Evolutionary conservation across 2,888 invertebrate genomes (phyloP).

Genomic region (Muscina levida): DNA sequence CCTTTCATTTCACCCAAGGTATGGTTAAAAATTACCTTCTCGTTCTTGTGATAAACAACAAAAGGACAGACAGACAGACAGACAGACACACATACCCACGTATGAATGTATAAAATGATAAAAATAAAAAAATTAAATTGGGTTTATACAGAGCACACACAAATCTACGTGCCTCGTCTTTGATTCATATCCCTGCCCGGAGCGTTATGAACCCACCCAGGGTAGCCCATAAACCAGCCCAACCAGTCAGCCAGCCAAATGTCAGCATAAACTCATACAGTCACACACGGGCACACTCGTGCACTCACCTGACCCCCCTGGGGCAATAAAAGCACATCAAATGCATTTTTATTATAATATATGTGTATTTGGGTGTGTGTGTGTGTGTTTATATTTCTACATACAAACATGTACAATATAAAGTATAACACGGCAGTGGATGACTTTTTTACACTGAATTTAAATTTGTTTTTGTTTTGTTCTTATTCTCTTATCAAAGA

Average conservation of each 20-base stretch:
- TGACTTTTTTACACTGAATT: constrained; percentile 39
- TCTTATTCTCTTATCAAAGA: neutral
- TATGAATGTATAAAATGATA: constrained; percentile 21
- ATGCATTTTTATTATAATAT: constrained; percentile 58
- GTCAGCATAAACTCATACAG: constrained; percentile 21
- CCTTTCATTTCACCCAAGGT: constrained; percentile 52
- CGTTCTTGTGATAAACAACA: constrained; percentile 47
- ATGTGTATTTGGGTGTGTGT: neutral
- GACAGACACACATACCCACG: constrained; percentile 9
- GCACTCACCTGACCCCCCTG: constrained; percentile 50
- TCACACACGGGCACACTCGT: neutral
- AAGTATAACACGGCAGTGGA: constrained; percentile 31
- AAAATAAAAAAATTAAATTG: constrained; percentile 51
- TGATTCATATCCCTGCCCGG: constrained; percentile 58
- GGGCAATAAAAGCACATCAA: constrained; percentile 48
- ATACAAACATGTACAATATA: neutral
- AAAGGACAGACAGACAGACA: constrained; percentile 9
- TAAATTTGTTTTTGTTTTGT: constrained; percentile 26
- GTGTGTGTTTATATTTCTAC: neutral
- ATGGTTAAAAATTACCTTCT: constrained; percentile 46
- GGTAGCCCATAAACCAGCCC: constrained; percentile 31
- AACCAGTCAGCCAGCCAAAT: constrained; percentile 39
- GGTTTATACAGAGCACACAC: constrained; percentile 29
- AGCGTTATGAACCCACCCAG: constrained; percentile 48
- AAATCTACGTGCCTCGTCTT: constrained; percentile 50